A percentile compares a stretch with the other conserved stretches of the same genome.
These are phyloP conservation scores for Salvelinus sp. DNA, from an alignment of 2,113 vertebrate species.

Conservation along the genomic window DNA sequence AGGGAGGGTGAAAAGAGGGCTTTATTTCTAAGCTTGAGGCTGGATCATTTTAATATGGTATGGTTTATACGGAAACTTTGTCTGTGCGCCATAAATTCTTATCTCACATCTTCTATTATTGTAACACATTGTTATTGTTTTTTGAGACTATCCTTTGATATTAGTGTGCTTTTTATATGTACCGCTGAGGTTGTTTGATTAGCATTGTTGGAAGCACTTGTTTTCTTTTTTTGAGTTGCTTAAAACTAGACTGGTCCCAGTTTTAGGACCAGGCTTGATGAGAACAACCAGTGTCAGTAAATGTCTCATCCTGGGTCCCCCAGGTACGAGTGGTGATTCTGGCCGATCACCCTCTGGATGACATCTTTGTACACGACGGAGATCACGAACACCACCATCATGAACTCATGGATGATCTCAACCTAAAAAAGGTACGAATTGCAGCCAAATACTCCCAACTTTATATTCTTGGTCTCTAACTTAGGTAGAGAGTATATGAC, in stretches of 20 bases:
- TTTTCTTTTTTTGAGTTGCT: too few relatives aligned
- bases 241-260: background rate
- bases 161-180: background rate
- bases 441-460: constrained; percentile 1
- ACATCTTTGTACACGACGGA: constrained; percentile 81
- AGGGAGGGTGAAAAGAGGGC: too few relatives aligned
- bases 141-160: background rate
- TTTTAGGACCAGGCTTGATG: background rate
- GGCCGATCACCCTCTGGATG: constrained; percentile 78
- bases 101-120: background rate
- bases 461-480: constrained; percentile 4
- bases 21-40: too few relatives aligned
- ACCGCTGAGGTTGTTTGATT: too few relatives aligned
- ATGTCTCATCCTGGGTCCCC: constrained; percentile 9
- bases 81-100: too few relatives aligned
- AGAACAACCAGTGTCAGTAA: background rate
- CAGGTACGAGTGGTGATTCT: constrained; percentile 92
- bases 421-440: constrained; percentile 85
- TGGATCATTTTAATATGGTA: too few relatives aligned
- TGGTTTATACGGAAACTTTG: too few relatives aligned
- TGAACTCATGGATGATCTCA: constrained; percentile 92
- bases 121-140: background rate
- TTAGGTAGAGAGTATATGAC: too few relatives aligned
- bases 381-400: constrained; percentile 75
- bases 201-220: too few relatives aligned